Conservation (phyloP, 2,888 invertebrate genomes). For the Ennomos erosarius region DNA sequence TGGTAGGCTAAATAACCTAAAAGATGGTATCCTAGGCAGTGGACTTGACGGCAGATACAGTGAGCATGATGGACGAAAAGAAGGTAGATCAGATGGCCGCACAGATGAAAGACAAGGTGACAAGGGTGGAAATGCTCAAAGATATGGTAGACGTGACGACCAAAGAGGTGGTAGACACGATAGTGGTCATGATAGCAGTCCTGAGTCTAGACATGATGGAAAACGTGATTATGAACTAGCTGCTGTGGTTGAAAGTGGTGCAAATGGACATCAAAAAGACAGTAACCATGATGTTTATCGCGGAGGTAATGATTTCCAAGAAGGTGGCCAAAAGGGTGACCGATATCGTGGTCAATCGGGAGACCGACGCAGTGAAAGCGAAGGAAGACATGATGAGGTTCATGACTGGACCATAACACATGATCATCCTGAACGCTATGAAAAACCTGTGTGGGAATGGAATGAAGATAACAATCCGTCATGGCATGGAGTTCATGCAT, state of each 20-base stretch:
- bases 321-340: no score
- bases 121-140: conserved; percentile 7
- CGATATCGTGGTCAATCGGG: background rate
- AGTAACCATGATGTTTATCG: no score
- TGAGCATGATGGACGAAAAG: background rate
- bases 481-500: conserved; percentile 18
- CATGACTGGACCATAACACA: conserved; percentile 16
- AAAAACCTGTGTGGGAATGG: conserved; percentile 21
- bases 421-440: conserved; percentile 1
- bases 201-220: no score
- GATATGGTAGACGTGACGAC: no score
- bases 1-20: background rate
- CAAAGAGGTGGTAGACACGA: no score
- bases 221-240: no score
- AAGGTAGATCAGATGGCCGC: background rate
- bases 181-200: no score
- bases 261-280: no score
- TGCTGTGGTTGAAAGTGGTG: no score
- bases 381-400: background rate
- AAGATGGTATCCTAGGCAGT: background rate
- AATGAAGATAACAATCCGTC: conserved; percentile 2
- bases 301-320: no score
- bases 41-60: background rate
- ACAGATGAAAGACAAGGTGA: conserved; percentile 13
- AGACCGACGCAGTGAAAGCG: background rate